Evolutionary conservation across 2,113 vertebrate species (phyloP).

Genomic region (Channa maculata): DNA sequence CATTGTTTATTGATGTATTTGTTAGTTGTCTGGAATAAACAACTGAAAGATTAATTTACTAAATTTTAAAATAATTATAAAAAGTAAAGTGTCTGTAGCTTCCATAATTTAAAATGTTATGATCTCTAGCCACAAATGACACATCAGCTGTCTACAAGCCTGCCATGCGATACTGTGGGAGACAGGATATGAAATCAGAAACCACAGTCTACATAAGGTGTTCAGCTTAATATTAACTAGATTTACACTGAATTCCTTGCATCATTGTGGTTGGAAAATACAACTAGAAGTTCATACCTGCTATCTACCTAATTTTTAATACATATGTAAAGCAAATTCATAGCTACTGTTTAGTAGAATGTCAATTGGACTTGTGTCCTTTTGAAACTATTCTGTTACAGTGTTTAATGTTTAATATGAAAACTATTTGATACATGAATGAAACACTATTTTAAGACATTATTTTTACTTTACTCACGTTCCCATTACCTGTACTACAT

Average conservation of each 20-base stretch:
- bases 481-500: neutral
- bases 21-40: too few species aligned
- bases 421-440: too few species aligned
- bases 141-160: neutral
- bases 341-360: too few species aligned
- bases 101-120: too few species aligned
- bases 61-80: neutral
- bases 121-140: neutral
- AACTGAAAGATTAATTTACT: neutral
- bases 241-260: neutral
- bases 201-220: neutral
- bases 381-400: too few species aligned
- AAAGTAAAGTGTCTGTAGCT: neutral
- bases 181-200: neutral
- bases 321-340: too few species aligned
- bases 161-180: too few species aligned
- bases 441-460: neutral
- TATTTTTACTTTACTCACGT: neutral
- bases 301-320: too few species aligned
- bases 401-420: too few species aligned
- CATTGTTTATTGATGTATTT: too few species aligned
- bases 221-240: neutral
- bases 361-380: too few species aligned
- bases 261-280: slow-evolving; percentile 29
- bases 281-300: too few species aligned